A percentile compares a stretch with the other conserved stretches of the same genome.
Evolutionary conservation across 2,888 invertebrate species (phyloP).

Genomic region (Polyploca ridens): DNA sequence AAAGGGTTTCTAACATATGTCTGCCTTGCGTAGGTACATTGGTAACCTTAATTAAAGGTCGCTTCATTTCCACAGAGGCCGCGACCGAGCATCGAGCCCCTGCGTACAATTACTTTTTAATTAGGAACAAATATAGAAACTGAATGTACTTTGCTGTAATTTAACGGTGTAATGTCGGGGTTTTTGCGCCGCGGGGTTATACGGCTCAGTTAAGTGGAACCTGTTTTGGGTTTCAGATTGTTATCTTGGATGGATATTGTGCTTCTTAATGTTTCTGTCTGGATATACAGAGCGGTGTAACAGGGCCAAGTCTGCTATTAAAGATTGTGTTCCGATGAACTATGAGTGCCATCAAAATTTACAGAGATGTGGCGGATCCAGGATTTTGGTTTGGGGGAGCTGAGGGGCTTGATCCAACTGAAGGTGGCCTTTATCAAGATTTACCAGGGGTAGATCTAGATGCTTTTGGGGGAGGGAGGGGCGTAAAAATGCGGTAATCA

Average conservation of each 20-base stretch:
- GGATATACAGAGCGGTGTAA: background rate
- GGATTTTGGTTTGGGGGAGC: too few relatives aligned
- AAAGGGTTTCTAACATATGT: constrained; percentile 63
- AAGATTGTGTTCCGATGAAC: too few relatives aligned
- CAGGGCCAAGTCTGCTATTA: too few relatives aligned
- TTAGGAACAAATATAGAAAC: constrained; percentile 62
- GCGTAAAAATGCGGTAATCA: too few relatives aligned
- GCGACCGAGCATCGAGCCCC: constrained; percentile 39
- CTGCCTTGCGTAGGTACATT: constrained; percentile 38
- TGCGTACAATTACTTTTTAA: constrained; percentile 67
- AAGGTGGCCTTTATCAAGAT: too few relatives aligned
- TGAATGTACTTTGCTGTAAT: constrained; percentile 40
- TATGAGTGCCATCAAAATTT: too few relatives aligned
- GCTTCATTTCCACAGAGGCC: constrained; percentile 61
- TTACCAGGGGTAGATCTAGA: too few relatives aligned
- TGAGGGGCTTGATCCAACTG: too few relatives aligned
- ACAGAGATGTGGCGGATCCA: too few relatives aligned
- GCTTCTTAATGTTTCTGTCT: background rate
- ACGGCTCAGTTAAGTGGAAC: background rate
- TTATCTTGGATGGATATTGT: background rate
- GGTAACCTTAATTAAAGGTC: constrained; percentile 67
- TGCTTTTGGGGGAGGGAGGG: too few relatives aligned
- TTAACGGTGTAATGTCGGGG: constrained; percentile 28
- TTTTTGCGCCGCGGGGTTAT: constrained; percentile 9
- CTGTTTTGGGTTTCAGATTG: background rate